Conservation (phyloP, 2,888 invertebrate genomes). For the Ophion ellenae region DNA sequence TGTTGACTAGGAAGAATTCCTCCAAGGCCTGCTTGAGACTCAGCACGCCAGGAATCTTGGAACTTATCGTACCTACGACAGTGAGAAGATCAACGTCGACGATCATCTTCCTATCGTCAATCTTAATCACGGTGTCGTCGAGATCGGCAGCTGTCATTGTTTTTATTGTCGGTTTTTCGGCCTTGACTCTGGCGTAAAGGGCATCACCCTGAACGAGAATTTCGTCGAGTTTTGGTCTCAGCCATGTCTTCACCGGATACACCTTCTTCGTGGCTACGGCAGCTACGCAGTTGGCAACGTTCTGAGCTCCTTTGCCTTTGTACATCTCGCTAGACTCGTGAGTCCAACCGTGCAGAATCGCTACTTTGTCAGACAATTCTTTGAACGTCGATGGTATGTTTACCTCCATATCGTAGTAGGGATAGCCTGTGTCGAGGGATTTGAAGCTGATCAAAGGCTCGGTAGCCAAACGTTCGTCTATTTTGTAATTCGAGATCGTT, state of each 20-base stretch:
- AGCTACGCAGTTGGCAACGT: conserved; percentile 76
- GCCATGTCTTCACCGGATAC: conserved; percentile 77
- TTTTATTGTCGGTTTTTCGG: conserved; percentile 72
- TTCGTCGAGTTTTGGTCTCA: conserved; percentile 76
- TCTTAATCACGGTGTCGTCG: conserved; percentile 70
- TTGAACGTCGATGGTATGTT: conserved; percentile 78
- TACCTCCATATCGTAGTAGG: conserved; percentile 75
- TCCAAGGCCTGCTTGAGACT: conserved; percentile 75
- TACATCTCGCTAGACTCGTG: conserved; percentile 76
- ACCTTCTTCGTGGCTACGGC: conserved; percentile 76
- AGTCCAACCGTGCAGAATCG: conserved; percentile 78
- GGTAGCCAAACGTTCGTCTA: conserved; percentile 74
- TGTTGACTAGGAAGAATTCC: conserved; percentile 77
- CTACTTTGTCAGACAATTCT: conserved; percentile 68
- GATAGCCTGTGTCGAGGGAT: conserved; percentile 76
- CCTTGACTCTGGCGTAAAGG: conserved; percentile 70
- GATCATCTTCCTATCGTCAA: conserved; percentile 72
- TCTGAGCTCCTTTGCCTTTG: conserved; percentile 77
- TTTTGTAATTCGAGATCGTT: conserved; percentile 77
- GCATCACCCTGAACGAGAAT: conserved; percentile 76
- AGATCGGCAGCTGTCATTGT: conserved; percentile 76
- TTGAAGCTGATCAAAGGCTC: conserved; percentile 73
- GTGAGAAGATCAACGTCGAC: conserved; percentile 78
- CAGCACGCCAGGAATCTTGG: conserved; percentile 73
- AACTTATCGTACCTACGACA: conserved; percentile 76